phyloP scores from a whole-genome alignment of 1,140 invertebrate species.

The Drosophila orosa region DNA sequence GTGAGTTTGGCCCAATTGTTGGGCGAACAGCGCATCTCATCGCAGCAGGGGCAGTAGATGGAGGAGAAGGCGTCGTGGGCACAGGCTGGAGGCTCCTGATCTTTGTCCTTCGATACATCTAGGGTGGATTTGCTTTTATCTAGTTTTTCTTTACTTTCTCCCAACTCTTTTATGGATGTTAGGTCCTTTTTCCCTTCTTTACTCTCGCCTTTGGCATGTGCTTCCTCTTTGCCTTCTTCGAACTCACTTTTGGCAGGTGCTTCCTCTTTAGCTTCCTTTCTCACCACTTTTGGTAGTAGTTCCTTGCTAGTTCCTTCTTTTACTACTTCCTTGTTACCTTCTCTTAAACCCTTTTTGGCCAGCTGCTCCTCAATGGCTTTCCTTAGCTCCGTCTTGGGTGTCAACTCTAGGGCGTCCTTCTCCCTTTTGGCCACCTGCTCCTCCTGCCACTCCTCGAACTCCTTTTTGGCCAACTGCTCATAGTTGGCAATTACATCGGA shows the following conservation, averaged over 20 bases:
- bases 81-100: constrained; percentile 8
- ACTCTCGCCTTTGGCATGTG: neutral
- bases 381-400: constrained; percentile 18
- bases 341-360: constrained; percentile 5
- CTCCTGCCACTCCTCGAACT: constrained; percentile 36
- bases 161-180: neutral
- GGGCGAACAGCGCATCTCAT: constrained; percentile 61
- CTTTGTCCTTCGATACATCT: neutral
- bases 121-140: neutral
- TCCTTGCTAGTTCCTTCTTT: neutral
- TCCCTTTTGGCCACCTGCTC: constrained; percentile 37
- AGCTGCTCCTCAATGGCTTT: constrained; percentile 28
- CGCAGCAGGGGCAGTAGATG: constrained; percentile 58
- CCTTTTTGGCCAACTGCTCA: constrained; percentile 65
- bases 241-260: neutral
- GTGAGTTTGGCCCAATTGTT: constrained; percentile 67
- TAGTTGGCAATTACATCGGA: constrained; percentile 78
- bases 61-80: constrained; percentile 5
- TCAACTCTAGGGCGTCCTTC: neutral
- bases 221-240: neutral
- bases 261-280: neutral
- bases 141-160: neutral
- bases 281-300: neutral
- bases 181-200: neutral
- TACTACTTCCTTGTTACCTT: neutral